A percentile compares a stretch with the other conserved stretches of the same genome.
Conservation (phyloP, 2,113 vertebrate species). For the Myiozetetes cayanensis region DNA sequence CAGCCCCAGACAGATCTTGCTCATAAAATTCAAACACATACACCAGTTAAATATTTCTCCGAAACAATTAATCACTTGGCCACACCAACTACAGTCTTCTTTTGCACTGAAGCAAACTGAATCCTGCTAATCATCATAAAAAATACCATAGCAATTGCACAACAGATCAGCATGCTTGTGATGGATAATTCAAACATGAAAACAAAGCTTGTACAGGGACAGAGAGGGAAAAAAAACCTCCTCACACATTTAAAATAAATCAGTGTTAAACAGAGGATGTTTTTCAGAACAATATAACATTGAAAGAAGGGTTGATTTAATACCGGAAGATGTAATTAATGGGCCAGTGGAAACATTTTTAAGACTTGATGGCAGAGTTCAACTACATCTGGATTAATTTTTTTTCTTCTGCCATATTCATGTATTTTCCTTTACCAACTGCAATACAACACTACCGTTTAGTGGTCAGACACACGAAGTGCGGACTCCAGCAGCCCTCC, state of each 20-base stretch:
- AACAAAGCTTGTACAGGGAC: neutral
- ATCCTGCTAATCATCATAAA: neutral
- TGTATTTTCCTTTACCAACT: neutral
- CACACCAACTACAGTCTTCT: neutral
- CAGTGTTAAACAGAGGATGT: neutral
- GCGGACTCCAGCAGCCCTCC: neutral
- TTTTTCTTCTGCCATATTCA: neutral
- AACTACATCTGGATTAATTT: neutral
- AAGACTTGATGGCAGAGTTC: neutral
- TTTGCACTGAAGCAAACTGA: neutral
- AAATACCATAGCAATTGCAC: neutral
- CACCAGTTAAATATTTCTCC: neutral
- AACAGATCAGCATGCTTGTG: neutral
- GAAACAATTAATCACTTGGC: neutral
- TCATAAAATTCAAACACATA: neutral
- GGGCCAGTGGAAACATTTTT: neutral
- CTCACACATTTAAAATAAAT: neutral
- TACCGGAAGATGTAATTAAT: neutral
- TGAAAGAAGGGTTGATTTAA: neutral
- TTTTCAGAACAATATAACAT: neutral
- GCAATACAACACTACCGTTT: conserved; percentile 31
- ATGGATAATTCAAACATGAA: neutral
- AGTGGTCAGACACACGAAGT: conserved; percentile 44
- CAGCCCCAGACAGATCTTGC: neutral
- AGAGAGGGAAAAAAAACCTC: neutral